Evolutionary conservation across 2,113 vertebrate genomes (phyloP).

Genomic region (Calidris pugnax): DNA sequence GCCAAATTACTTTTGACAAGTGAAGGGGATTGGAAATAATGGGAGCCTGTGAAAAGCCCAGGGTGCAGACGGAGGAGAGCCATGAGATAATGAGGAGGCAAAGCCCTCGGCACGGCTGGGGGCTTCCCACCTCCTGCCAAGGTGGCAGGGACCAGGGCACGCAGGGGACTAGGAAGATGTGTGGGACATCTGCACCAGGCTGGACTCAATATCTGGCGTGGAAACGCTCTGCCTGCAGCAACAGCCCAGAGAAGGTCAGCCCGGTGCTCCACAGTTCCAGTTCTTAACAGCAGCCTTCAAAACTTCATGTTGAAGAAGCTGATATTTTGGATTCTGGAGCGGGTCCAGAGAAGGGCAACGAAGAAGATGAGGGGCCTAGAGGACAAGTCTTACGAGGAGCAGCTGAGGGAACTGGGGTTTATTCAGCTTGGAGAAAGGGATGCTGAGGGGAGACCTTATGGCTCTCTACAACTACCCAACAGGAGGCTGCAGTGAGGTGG

Average conservation of each 20-base stretch:
- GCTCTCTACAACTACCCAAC: not conserved
- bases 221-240: not conserved
- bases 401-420: not conserved
- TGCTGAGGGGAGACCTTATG: not conserved
- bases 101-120: not conserved
- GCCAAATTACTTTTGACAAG: slow-evolving; percentile 73
- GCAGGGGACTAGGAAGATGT: rapidly evolving
- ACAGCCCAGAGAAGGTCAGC: not conserved
- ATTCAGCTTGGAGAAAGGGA: not conserved
- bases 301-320: not conserved
- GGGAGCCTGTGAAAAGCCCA: slow-evolving; percentile 58
- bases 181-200: rapidly evolving
- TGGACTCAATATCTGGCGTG: not conserved
- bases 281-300: not conserved
- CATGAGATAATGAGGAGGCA: slow-evolving; percentile 75
- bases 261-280: rapidly evolving
- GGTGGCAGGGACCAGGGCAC: rapidly evolving
- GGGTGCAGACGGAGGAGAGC: not conserved
- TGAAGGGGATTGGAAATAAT: slow-evolving; percentile 75
- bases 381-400: not conserved
- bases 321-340: not conserved
- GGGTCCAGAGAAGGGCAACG: not conserved
- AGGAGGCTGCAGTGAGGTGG: not conserved
- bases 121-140: not conserved
- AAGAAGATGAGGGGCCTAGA: not conserved